These are phyloP conservation scores for Cremastinae sp. DNA, from an alignment of 2,888 invertebrate species.

Conservation along the genomic window DNA sequence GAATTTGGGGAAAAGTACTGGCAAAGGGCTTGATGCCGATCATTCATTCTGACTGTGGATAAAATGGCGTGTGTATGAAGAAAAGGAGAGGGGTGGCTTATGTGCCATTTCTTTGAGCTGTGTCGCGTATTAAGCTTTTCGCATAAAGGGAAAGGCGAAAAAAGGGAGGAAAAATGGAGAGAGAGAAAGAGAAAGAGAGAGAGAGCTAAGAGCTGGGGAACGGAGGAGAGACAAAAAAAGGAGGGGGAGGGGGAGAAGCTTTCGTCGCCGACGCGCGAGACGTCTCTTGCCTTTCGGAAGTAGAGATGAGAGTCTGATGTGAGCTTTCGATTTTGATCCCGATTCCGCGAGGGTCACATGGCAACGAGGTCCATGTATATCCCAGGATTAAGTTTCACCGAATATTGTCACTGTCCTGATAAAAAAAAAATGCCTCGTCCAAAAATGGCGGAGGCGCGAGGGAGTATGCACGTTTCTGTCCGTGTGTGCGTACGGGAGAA, in stretches of 20 bases:
- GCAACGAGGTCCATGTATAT: slow-evolving; percentile 60
- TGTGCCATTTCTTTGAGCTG: slow-evolving; percentile 36
- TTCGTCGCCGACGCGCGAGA: slow-evolving; percentile 29
- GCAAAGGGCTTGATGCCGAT: slow-evolving; percentile 65
- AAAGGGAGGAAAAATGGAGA: slow-evolving; percentile 1
- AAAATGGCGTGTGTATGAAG: slow-evolving; percentile 16
- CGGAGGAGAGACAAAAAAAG: no score
- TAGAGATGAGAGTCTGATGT: slow-evolving; percentile 47
- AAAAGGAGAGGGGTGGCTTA: slow-evolving; percentile 41
- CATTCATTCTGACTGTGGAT: slow-evolving; percentile 59
- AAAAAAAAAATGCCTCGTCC: slow-evolving; percentile 36
- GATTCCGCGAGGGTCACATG: slow-evolving; percentile 64
- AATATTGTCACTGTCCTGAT: slow-evolving; percentile 65
- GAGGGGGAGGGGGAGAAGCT: neutral
- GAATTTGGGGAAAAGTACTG: slow-evolving; percentile 47
- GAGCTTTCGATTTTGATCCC: slow-evolving; percentile 40
- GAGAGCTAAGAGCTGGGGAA: no score
- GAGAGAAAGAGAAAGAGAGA: neutral
- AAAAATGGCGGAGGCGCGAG: slow-evolving; percentile 25
- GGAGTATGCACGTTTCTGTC: no score
- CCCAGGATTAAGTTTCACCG: slow-evolving; percentile 69
- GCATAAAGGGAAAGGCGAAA: slow-evolving; percentile 7
- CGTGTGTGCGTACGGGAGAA: slow-evolving; percentile 36
- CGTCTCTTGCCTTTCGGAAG: slow-evolving; percentile 30
- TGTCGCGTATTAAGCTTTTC: slow-evolving; percentile 1